Evolutionary conservation across 2,113 vertebrate genomes (phyloP).

Genomic region (Engystomops pustulosus): DNA sequence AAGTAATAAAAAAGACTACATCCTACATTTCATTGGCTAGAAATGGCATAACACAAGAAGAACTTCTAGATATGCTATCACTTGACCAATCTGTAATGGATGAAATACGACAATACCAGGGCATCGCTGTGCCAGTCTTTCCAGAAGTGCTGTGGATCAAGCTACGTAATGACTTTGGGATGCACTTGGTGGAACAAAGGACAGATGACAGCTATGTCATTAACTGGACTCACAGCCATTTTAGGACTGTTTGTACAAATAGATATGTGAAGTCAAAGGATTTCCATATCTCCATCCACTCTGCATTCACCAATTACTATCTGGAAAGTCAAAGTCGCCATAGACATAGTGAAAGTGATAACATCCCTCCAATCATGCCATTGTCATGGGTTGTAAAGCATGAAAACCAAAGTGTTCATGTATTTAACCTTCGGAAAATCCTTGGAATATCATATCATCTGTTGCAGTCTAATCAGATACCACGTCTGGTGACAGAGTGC

Average conservation of each 20-base stretch:
- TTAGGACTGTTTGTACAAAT: slow-evolving; percentile 62
- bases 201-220: slow-evolving; percentile 73
- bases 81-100: slow-evolving; percentile 65
- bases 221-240: slow-evolving; percentile 67
- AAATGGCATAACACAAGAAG: slow-evolving; percentile 71
- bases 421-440: slow-evolving; percentile 72
- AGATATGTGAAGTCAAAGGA: slow-evolving; percentile 68
- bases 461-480: slow-evolving; percentile 68
- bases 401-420: slow-evolving; percentile 60
- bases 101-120: slow-evolving; percentile 67
- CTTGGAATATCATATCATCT: slow-evolving; percentile 72
- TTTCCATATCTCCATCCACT: slow-evolving; percentile 63
- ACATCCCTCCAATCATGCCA: slow-evolving; percentile 63
- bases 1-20: slow-evolving; percentile 67
- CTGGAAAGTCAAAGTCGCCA: slow-evolving; percentile 43
- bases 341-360: slow-evolving; percentile 1
- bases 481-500: slow-evolving; percentile 69
- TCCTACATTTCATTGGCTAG: slow-evolving; percentile 70
- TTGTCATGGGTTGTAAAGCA: slow-evolving; percentile 67
- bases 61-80: slow-evolving; percentile 70
- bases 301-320: slow-evolving; percentile 70
- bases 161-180: slow-evolving; percentile 65
- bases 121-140: slow-evolving; percentile 61
- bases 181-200: slow-evolving; percentile 68
- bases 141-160: slow-evolving; percentile 68